phyloP scores from a whole-genome alignment of 2,113 vertebrate genomes.

The Ptyas mucosa region DNA sequence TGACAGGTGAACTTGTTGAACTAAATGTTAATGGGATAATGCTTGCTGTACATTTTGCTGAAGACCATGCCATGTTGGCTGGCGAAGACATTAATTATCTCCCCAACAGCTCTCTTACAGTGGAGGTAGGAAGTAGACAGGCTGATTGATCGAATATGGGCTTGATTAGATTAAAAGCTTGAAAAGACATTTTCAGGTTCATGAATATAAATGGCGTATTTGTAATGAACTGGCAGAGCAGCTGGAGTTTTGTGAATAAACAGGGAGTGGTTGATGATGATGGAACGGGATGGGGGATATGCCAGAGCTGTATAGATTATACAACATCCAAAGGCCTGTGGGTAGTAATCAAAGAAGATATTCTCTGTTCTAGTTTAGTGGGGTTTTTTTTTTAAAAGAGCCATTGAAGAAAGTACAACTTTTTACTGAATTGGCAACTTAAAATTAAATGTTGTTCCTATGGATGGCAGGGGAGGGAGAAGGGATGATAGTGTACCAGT shows the following conservation, averaged over 20 bases:
- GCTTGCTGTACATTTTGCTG: neutral
- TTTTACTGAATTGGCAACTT: neutral
- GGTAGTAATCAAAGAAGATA: constrained; percentile 54
- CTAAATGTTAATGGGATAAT: neutral
- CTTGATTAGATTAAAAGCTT: constrained; percentile 46
- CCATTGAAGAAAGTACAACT: constrained; percentile 41
- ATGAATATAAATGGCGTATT: constrained; percentile 43
- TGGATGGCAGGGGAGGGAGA: constrained; percentile 23
- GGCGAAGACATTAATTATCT: constrained; percentile 10
- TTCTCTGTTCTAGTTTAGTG: constrained; percentile 30
- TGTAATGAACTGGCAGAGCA: constrained; percentile 40
- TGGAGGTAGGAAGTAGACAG: constrained; percentile 8
- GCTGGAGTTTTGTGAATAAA: constrained; percentile 30
- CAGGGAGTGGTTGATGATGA: neutral
- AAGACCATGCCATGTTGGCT: neutral
- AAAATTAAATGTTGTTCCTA: neutral
- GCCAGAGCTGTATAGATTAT: constrained; percentile 30
- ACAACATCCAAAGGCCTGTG: neutral
- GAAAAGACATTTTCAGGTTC: constrained; percentile 24
- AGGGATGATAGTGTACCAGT: neutral
- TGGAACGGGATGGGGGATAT: neutral
- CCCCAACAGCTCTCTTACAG: neutral
- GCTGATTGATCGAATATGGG: constrained; percentile 34
- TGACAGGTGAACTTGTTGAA: neutral
- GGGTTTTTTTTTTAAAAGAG: constrained; percentile 47